A percentile compares a stretch with the other conserved stretches of the same genome.
Evolutionary conservation across 1,140 invertebrate genomes (phyloP).

Genomic region (Dreissena polymorpha): DNA sequence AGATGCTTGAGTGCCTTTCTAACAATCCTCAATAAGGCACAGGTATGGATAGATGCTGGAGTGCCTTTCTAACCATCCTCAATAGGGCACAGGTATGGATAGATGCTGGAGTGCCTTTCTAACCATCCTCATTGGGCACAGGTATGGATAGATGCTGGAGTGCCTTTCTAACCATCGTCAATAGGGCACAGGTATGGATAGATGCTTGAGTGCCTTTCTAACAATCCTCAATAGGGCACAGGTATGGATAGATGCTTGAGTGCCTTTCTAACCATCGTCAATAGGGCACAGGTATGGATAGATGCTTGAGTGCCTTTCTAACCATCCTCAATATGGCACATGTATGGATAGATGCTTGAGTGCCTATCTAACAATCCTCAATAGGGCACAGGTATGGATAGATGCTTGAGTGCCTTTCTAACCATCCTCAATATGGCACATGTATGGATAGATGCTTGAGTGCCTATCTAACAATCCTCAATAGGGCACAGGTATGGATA

Average conservation of each 20-base stretch:
- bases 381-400: constrained; percentile 76
- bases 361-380: constrained; percentile 67
- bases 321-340: constrained; percentile 78
- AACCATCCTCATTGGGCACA: constrained; percentile 70
- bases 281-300: constrained; percentile 76
- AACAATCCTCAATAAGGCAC: constrained; percentile 77
- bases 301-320: neutral
- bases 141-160: constrained; percentile 55
- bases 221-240: constrained; percentile 78
- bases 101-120: neutral
- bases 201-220: neutral
- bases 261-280: constrained; percentile 67
- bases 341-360: constrained; percentile 55
- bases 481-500: constrained; percentile 76
- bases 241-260: constrained; percentile 55
- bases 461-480: constrained; percentile 67
- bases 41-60: constrained; percentile 61
- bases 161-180: constrained; percentile 67
- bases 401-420: neutral
- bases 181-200: constrained; percentile 76
- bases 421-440: constrained; percentile 78
- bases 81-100: constrained; percentile 77
- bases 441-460: constrained; percentile 55
- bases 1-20: neutral
- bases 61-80: constrained; percentile 62